Evolutionary conservation across 2,113 vertebrate genomes (phyloP).

Genomic region (Oceanodroma tethys): DNA sequence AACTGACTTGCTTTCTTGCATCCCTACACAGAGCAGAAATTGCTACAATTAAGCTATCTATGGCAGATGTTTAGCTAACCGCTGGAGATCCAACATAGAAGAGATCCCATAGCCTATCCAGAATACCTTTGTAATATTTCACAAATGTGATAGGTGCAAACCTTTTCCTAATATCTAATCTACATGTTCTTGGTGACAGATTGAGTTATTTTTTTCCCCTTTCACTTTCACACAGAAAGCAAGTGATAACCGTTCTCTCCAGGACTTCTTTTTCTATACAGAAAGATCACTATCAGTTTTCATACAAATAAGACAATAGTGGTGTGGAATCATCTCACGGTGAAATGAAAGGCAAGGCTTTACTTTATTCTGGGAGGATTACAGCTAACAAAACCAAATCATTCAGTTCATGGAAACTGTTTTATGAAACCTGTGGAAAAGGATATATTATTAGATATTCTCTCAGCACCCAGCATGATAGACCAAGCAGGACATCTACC

Average conservation of each 20-base stretch:
- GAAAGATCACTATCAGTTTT: background rate
- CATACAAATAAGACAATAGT: background rate
- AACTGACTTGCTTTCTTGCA: background rate
- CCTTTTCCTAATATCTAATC: background rate
- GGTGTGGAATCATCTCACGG: background rate
- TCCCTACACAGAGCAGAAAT: background rate
- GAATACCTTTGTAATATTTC: background rate
- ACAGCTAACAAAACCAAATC: background rate
- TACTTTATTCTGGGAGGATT: background rate
- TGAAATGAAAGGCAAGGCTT: background rate
- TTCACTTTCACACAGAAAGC: background rate
- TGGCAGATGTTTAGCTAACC: background rate
- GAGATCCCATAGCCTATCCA: background rate
- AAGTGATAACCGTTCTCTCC: background rate
- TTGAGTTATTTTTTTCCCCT: accelerated
- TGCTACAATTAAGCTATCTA: background rate
- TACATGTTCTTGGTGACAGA: background rate
- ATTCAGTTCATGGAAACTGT: background rate
- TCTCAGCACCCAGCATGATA: background rate
- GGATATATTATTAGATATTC: background rate
- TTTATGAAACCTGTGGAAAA: background rate
- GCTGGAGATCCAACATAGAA: background rate
- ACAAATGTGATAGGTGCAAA: background rate
- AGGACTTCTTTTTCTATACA: background rate
- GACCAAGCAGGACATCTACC: background rate